phyloP scores from a whole-genome alignment of 2,797 vertebrate species.

The Poeciliopsis gracilis region DNA sequence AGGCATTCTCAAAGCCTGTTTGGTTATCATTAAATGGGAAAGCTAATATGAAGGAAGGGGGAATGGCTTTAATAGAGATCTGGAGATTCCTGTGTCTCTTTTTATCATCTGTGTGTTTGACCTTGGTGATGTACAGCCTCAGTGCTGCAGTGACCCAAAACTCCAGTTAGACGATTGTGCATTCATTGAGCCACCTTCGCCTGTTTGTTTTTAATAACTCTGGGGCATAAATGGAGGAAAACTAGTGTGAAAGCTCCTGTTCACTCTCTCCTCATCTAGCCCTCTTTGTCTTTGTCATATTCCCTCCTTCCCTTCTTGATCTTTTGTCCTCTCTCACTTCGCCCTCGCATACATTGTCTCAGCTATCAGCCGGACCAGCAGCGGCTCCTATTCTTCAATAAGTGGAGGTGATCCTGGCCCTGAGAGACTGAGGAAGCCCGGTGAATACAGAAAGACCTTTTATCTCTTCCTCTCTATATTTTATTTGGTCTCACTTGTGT shows the following conservation, averaged over 20 bases:
- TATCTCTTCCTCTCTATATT: conserved; percentile 69
- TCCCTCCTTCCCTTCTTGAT: conserved; percentile 12
- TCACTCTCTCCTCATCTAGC: conserved; percentile 17
- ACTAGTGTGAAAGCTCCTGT: conserved; percentile 15
- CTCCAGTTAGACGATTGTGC: conserved; percentile 22
- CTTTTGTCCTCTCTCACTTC: conserved; percentile 49
- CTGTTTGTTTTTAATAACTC: conserved; percentile 40
- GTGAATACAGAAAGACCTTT: conserved; percentile 70
- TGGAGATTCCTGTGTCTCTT: conserved; percentile 45
- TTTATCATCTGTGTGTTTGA: conserved; percentile 49
- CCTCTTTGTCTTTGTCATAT: conserved; percentile 23
- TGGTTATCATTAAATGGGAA: conserved; percentile 55
- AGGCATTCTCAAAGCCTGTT: conserved; percentile 32
- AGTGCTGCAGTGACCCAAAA: conserved; percentile 44
- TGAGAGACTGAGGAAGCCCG: conserved; percentile 47
- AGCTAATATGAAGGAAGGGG: conserved; percentile 51
- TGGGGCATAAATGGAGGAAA: conserved; percentile 29
- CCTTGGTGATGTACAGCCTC: conserved; percentile 57
- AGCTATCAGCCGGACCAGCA: conserved; percentile 63
- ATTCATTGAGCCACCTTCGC: neutral
- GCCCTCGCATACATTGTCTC: conserved; percentile 63
- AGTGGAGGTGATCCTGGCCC: conserved; percentile 58
- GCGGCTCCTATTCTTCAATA: conserved; percentile 65
- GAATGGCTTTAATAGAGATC: conserved; percentile 66
- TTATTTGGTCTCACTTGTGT: conserved; percentile 55